phyloP scores from a whole-genome alignment of 1,140 invertebrate species.

The Bombus waltoni region DNA sequence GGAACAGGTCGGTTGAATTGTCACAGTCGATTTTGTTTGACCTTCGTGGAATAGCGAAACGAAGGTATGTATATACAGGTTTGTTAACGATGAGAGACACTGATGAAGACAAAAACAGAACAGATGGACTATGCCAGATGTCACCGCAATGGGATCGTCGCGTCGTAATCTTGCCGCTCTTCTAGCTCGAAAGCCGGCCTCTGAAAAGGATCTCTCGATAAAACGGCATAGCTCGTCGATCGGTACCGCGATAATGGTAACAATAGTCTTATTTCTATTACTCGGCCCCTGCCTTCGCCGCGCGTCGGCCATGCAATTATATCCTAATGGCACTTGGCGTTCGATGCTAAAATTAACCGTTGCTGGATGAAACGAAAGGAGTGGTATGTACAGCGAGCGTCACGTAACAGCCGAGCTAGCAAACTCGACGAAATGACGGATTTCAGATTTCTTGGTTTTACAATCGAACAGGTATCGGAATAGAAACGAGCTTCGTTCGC shows the following conservation, averaged over 20 bases:
- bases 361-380: background rate
- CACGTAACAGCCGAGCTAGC: background rate
- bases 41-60: conserved; percentile 15
- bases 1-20: background rate
- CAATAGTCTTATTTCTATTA: conserved; percentile 37
- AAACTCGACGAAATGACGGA: no score
- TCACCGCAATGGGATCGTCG: conserved; percentile 36
- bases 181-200: background rate
- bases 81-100: conserved; percentile 49
- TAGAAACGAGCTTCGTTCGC: no score
- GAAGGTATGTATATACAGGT: background rate
- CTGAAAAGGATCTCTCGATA: conserved; percentile 19
- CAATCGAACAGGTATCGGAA: no score
- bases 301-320: conserved; percentile 4
- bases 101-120: conserved; percentile 49
- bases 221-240: conserved; percentile 5
- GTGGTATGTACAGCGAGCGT: background rate
- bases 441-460: background rate
- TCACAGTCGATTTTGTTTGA: background rate
- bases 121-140: conserved; percentile 50
- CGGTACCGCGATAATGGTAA: conserved; percentile 9
- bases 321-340: background rate
- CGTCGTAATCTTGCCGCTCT: conserved; percentile 38
- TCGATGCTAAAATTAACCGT: background rate
- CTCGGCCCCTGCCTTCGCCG: background rate